These are phyloP conservation scores for Diplolepis rosae DNA, from an alignment of 2,888 invertebrate genomes.

Conservation along the genomic window DNA sequence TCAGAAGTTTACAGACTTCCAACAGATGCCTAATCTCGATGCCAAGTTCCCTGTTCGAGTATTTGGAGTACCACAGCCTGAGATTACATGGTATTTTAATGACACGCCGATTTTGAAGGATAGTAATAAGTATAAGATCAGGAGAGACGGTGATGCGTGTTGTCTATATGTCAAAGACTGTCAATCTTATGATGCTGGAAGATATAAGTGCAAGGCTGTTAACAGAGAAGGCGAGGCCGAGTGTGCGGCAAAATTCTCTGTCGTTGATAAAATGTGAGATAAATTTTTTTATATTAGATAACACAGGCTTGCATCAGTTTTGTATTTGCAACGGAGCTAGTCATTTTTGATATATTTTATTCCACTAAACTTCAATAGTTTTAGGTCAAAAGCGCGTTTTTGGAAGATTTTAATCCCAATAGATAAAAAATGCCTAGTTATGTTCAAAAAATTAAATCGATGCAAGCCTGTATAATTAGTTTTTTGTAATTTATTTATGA, in stretches of 20 bases:
- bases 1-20: slow-evolving; percentile 82
- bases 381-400: no score
- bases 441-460: no score
- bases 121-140: slow-evolving; percentile 83
- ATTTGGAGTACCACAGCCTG: slow-evolving; percentile 87
- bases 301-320: no score
- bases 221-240: slow-evolving; percentile 88
- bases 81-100: slow-evolving; percentile 91
- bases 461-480: no score
- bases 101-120: slow-evolving; percentile 81
- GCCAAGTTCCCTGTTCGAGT: slow-evolving; percentile 89
- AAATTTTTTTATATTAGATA: no score
- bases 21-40: slow-evolving; percentile 84
- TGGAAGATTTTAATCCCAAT: no score
- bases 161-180: slow-evolving; percentile 85
- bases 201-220: slow-evolving; percentile 84
- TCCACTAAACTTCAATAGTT: no score
- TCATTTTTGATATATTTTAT: no score
- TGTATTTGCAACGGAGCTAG: no score
- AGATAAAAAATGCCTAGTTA: no score
- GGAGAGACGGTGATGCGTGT: slow-evolving; percentile 86
- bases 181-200: slow-evolving; percentile 80
- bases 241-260: slow-evolving; percentile 83
- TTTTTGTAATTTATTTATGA: no score
- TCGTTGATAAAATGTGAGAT: slow-evolving; percentile 88